Conservation (phyloP, 2,888 invertebrate species). For the Liodrosophila aerea region DNA sequence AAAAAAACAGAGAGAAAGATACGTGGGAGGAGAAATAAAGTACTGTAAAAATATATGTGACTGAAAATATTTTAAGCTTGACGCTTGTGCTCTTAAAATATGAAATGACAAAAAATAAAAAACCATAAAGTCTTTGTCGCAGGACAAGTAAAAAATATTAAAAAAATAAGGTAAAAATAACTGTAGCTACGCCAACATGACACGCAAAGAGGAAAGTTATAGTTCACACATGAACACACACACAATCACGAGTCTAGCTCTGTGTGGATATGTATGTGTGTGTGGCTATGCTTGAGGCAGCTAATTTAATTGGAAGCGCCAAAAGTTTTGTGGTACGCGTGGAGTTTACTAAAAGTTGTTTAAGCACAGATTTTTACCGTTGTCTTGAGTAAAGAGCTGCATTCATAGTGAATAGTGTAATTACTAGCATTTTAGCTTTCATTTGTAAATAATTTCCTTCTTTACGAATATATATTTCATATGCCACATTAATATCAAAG, state of each 20-base stretch:
- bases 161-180: conserved; percentile 6
- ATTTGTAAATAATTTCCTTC: not conserved
- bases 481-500: conserved; percentile 19
- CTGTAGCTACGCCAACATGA: conserved; percentile 38
- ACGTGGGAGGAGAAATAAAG: conserved; percentile 4
- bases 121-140: conserved; percentile 37
- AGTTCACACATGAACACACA: conserved; percentile 8
- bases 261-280: not conserved
- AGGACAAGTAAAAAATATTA: conserved; percentile 6
- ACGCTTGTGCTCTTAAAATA: conserved; percentile 15
- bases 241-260: not conserved
- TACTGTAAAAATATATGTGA: conserved; percentile 47
- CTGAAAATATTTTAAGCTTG: conserved; percentile 46
- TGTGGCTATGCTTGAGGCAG: conserved; percentile 30
- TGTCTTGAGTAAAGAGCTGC: conserved; percentile 34
- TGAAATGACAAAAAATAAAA: conserved; percentile 9
- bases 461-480: not conserved
- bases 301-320: conserved; percentile 66
- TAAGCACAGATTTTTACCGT: conserved; percentile 18
- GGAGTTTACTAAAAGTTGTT: conserved; percentile 51
- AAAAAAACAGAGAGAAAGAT: not conserved
- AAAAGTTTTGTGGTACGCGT: conserved; percentile 61
- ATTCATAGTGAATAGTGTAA: conserved; percentile 23
- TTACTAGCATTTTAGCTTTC: not conserved
- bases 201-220: conserved; percentile 45